These are phyloP conservation scores for Andrena cerasifolii DNA, from an alignment of 1,140 invertebrate genomes.

Conservation along the genomic window DNA sequence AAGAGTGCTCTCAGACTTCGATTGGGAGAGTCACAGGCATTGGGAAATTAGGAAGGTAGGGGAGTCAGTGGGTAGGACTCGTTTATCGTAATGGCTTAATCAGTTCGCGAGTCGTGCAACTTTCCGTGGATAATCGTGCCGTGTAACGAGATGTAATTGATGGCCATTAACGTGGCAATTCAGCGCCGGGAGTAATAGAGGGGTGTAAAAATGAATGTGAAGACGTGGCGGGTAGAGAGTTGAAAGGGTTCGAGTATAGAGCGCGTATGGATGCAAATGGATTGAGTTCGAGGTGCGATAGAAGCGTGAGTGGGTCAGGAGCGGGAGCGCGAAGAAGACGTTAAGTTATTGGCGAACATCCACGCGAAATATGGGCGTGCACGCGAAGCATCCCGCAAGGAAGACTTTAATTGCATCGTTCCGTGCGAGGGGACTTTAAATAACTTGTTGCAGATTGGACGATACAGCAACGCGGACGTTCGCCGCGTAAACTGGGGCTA, in stretches of 20 bases:
- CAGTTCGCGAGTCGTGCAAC: no score
- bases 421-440: constrained; percentile 53
- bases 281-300: background rate
- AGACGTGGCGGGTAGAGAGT: no score
- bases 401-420: constrained; percentile 53
- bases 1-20: background rate
- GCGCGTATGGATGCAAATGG: background rate
- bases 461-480: constrained; percentile 36
- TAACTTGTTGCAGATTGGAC: constrained; percentile 55
- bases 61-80: background rate
- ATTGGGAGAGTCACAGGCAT: background rate
- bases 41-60: background rate
- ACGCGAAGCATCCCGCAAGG: constrained; percentile 37
- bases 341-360: background rate
- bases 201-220: no score
- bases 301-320: background rate
- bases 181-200: no score
- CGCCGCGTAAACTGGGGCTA: constrained; percentile 38
- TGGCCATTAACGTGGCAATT: no score
- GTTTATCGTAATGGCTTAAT: background rate
- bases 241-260: no score
- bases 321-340: constrained; percentile 2
- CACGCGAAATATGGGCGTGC: constrained; percentile 6
- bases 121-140: no score
- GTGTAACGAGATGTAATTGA: no score